These are phyloP conservation scores for Drosophila murphyi DNA, from an alignment of 1,140 invertebrate species.

Conservation along the genomic window DNA sequence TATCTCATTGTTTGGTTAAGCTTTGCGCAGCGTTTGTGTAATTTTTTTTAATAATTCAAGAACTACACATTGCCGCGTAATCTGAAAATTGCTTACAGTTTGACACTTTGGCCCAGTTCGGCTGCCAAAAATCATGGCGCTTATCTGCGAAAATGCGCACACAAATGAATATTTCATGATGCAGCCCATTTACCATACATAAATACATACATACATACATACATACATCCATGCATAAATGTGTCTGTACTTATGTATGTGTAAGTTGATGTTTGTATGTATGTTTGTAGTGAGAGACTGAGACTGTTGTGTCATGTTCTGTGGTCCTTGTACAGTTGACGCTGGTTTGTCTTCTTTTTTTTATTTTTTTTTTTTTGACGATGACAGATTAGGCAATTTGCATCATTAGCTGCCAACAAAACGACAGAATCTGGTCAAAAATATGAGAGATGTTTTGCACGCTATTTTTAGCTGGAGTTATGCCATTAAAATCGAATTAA, in stretches of 20 bases:
- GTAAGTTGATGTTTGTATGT: conserved; percentile 13
- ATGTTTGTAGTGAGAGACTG: conserved; percentile 1
- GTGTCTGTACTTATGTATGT: conserved; percentile 23
- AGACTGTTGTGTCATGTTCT: conserved; percentile 9
- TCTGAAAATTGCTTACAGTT: conserved; percentile 60
- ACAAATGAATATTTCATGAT: conserved; percentile 67
- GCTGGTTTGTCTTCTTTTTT: neutral
- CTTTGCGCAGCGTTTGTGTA: conserved; percentile 9
- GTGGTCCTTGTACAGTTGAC: conserved; percentile 17
- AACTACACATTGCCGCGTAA: conserved; percentile 47
- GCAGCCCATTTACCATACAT: conserved; percentile 30
- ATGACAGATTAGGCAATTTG: conserved; percentile 65
- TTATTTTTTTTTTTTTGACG: conserved; percentile 34
- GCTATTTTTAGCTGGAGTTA: conserved; percentile 51
- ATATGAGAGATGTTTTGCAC: neutral
- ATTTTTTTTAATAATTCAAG: conserved; percentile 57
- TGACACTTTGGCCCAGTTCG: conserved; percentile 59
- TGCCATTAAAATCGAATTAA: conserved; percentile 61
- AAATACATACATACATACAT: neutral
- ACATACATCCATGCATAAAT: conserved; percentile 3
- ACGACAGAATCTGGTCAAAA: conserved; percentile 26
- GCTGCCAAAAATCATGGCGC: conserved; percentile 62
- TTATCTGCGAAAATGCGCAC: conserved; percentile 59
- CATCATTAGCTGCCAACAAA: conserved; percentile 20
- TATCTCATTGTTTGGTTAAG: conserved; percentile 57